These are phyloP conservation scores for Drosophila tripunctata DNA, from an alignment of 2,888 invertebrate genomes.

Conservation along the genomic window DNA sequence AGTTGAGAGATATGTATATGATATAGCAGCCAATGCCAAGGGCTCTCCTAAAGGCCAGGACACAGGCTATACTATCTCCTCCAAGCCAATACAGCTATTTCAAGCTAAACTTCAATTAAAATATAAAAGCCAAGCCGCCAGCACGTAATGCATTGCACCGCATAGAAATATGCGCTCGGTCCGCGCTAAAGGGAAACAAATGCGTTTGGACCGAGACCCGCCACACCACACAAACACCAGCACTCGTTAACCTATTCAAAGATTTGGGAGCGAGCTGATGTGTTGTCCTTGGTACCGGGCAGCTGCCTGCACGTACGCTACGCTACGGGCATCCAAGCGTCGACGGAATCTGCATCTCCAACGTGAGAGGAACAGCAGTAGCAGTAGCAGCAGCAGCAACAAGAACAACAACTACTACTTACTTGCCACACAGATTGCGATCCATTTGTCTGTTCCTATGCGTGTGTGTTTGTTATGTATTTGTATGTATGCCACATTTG, in stretches of 20 bases:
- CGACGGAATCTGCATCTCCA: slow-evolving; percentile 25
- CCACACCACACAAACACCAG: slow-evolving; percentile 75
- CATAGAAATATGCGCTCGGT: slow-evolving; percentile 75
- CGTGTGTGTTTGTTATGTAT: slow-evolving; percentile 20
- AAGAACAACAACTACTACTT: neutral
- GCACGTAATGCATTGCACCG: slow-evolving; percentile 73
- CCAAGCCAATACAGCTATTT: slow-evolving; percentile 22
- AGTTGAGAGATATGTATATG: slow-evolving; percentile 13
- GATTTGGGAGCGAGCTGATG: slow-evolving; percentile 71
- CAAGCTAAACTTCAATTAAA: neutral
- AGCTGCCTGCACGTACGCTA: slow-evolving; percentile 75
- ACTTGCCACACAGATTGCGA: neutral
- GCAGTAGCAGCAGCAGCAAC: neutral
- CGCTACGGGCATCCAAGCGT: slow-evolving; percentile 61
- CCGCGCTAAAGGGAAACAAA: slow-evolving; percentile 79
- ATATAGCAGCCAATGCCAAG: neutral
- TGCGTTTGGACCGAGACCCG: slow-evolving; percentile 78
- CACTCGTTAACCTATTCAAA: slow-evolving; percentile 42
- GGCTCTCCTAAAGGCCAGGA: slow-evolving; percentile 3
- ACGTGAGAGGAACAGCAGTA: neutral
- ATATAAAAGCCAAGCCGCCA: slow-evolving; percentile 17
- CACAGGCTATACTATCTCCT: neutral
- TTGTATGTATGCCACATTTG: slow-evolving; percentile 15
- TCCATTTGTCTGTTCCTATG: slow-evolving; percentile 11
- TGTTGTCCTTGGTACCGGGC: slow-evolving; percentile 77